Percentiles rank a stretch among this genome's conserved stretches.
Evolutionary conservation across 2,113 vertebrate genomes (phyloP).

Genomic region (Anarhynchus alexandrinus): DNA sequence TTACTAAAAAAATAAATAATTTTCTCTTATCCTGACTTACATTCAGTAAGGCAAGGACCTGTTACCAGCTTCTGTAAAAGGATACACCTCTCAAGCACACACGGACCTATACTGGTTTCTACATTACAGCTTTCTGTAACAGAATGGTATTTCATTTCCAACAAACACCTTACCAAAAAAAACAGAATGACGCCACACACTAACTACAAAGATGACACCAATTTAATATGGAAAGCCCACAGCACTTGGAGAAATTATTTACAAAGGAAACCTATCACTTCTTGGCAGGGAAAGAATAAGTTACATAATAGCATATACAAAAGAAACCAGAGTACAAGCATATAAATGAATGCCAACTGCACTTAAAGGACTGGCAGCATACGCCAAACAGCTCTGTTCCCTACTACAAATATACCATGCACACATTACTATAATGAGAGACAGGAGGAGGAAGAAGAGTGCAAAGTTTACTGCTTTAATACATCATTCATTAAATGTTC

Average conservation of each 20-base stretch:
- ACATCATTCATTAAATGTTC: background rate
- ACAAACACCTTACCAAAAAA: background rate
- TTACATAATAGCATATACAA: background rate
- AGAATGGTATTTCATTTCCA: background rate
- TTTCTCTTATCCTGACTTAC: background rate
- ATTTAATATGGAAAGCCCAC: background rate
- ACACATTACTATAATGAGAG: background rate
- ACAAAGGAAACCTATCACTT: background rate
- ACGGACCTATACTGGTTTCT: accelerated
- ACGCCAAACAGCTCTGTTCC: background rate
- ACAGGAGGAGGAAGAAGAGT: background rate
- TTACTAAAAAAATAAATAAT: background rate
- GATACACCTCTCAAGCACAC: background rate
- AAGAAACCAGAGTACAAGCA: background rate
- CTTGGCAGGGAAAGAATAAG: background rate
- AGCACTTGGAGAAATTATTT: background rate
- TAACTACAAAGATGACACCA: background rate
- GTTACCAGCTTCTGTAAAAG: background rate
- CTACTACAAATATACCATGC: background rate
- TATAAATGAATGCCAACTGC: background rate
- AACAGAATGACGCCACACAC: accelerated
- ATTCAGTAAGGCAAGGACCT: background rate
- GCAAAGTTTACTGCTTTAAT: slow-evolving; percentile 28
- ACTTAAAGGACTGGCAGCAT: background rate
- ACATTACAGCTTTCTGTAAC: background rate